Evolutionary conservation across 2,113 vertebrate species (phyloP), one percentile per base, ranked within the genome.

Genomic region (Cheilinus undulatus): DNA sequence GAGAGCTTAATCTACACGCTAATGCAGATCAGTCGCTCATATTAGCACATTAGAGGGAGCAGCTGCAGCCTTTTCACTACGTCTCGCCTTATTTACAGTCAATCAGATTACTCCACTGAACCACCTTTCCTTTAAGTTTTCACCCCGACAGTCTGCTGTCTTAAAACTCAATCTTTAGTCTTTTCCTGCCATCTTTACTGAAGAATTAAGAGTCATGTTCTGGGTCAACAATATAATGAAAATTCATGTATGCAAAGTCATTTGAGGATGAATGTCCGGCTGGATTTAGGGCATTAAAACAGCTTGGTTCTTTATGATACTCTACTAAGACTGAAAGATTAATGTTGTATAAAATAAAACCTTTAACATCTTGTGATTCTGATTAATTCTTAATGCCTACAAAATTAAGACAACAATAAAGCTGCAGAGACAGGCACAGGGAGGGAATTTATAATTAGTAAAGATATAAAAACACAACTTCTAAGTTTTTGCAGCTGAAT

Each of bases 211-310:
- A 45, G 17, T 7, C 19, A 45, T 3, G 38, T 65, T 66, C 30
- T 59, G 63, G 73, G 75, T 83, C 78, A 82, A 22, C 28, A 14
- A 57, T 68, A 74, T 52, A 66, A 86, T 69, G 66, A 79, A 76
- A 65, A 84, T 87, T 84, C 70, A 68, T 69, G 64, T 45, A 67
- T 69, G 69, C 53, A 63, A 64, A 82, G 73, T 73, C 58, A 59
- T 63, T 40, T 45, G 69, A 79, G 72, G 75, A 70, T 80, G 57
- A 69, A 77, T 86, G 82, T 84, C 63, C 48, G 45, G 76, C 56
- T 83, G 89, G 86, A 90, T 92, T 91, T 71, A 88, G 89, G 91
- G 26, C 88, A 89, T 70, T 61, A 20, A 75, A 84, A 88, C 88
- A 80, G 88, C 86, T 77, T 89, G 80, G 32, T 86, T 86, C 69